phyloP scores from a whole-genome alignment of 2,113 vertebrate species.

The Sander lucioperca region DNA sequence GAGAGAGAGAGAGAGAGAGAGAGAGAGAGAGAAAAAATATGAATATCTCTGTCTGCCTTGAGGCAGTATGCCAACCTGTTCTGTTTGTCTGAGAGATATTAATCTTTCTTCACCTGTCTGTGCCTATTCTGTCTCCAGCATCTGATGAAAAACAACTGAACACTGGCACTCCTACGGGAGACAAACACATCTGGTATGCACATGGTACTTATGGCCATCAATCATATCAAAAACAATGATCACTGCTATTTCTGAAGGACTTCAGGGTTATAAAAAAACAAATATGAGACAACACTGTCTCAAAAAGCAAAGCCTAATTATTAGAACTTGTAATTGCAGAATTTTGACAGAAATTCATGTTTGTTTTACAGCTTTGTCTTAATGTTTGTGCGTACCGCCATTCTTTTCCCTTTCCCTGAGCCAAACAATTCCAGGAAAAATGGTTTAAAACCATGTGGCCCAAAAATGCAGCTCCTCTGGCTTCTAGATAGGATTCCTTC shows the following conservation, averaged over 20 bases:
- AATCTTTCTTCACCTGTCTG: slow-evolving; percentile 41
- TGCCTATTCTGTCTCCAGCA: neutral
- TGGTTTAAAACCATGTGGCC: slow-evolving; percentile 53
- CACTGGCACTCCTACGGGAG: slow-evolving; percentile 27
- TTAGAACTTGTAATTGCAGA: neutral
- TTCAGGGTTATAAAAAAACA: neutral
- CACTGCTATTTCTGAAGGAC: neutral
- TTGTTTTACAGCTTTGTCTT: neutral
- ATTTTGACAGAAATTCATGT: slow-evolving; percentile 1
- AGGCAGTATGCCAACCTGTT: neutral
- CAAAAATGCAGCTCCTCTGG: slow-evolving; percentile 54
- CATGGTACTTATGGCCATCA: slow-evolving; percentile 6
- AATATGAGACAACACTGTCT: neutral
- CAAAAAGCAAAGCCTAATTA: neutral
- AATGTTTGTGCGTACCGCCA: slow-evolving; percentile 18
- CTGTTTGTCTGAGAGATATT: slow-evolving; percentile 7
- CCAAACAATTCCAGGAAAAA: slow-evolving; percentile 54
- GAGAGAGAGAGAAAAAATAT: too few relatives aligned
- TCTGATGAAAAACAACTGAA: slow-evolving; percentile 52
- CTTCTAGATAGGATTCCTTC: slow-evolving; percentile 1
- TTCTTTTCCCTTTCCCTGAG: slow-evolving; percentile 25
- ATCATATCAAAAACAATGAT: slow-evolving; percentile 28
- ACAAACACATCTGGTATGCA: slow-evolving; percentile 60
- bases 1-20: too few relatives aligned
- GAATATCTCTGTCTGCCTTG: neutral